Percentiles rank a stretch among this genome's conserved stretches.
phyloP scores from a whole-genome alignment of 2,113 vertebrate species.

The Ciconia stormi region DNA sequence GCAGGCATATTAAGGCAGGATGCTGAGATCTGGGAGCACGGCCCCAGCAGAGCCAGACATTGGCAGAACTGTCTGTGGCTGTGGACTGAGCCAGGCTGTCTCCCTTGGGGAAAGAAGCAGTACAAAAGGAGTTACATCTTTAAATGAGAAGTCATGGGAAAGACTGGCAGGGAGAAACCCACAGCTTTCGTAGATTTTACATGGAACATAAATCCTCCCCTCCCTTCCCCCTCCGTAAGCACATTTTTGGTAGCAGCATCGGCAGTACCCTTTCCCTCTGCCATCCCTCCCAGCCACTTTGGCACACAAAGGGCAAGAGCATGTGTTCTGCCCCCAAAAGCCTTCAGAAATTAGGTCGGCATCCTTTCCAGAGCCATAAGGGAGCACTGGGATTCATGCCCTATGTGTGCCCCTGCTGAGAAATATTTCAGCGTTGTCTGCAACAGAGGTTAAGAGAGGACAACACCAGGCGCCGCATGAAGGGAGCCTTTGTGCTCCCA shows the following conservation, averaged over 20 bases:
- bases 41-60: not conserved
- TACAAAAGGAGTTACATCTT: not conserved
- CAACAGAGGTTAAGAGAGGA: not conserved
- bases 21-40: not conserved
- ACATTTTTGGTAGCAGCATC: not conserved
- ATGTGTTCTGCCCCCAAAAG: not conserved
- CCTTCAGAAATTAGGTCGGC: not conserved
- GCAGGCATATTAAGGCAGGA: not conserved
- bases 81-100: not conserved
- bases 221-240: rapidly evolving
- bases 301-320: not conserved
- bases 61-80: not conserved
- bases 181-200: not conserved
- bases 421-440: not conserved
- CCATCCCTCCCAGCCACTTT: not conserved
- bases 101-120: not conserved
- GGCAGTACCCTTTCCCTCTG: not conserved
- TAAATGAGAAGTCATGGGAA: not conserved
- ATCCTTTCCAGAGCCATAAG: not conserved
- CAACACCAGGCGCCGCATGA: not conserved
- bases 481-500: not conserved
- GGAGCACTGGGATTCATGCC: not conserved
- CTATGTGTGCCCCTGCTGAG: not conserved
- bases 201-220: not conserved
- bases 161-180: not conserved